Evolutionary conservation across 2,797 vertebrate species (phyloP).

Genomic region (Dromococcyx pavoninus): DNA sequence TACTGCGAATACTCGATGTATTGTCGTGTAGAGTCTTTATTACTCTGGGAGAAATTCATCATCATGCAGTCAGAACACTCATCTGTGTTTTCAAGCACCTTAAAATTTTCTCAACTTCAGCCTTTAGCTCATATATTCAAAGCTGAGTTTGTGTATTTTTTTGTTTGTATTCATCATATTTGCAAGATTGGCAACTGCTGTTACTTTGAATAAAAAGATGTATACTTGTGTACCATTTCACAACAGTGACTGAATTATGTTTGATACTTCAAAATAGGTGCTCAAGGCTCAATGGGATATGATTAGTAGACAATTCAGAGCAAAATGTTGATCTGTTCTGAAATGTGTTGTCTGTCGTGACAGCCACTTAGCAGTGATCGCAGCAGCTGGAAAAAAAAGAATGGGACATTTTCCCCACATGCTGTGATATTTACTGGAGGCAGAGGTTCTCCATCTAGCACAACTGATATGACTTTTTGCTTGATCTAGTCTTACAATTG

Average conservation of each 20-base stretch:
- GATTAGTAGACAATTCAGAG: neutral
- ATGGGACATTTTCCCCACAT: neutral
- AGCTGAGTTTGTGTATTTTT: neutral
- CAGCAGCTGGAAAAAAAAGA: neutral
- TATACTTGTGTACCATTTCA: neutral
- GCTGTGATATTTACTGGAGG: neutral
- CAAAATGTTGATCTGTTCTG: neutral
- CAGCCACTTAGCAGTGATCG: neutral
- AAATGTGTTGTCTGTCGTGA: neutral
- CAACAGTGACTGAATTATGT: neutral
- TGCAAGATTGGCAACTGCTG: neutral
- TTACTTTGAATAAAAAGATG: neutral
- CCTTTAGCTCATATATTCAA: neutral
- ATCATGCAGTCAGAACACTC: neutral
- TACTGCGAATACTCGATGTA: accelerated
- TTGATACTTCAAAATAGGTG: neutral
- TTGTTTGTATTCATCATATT: neutral
- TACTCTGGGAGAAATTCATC: neutral
- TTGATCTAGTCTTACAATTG: neutral
- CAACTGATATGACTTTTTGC: neutral
- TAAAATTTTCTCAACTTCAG: neutral
- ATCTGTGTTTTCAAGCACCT: neutral
- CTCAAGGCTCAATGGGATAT: neutral
- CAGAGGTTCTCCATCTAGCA: neutral
- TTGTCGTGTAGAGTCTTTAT: accelerated